Base-by-base conservation (phyloP, 1,140 invertebrate genomes). In the Charaxes varanes region DNA sequence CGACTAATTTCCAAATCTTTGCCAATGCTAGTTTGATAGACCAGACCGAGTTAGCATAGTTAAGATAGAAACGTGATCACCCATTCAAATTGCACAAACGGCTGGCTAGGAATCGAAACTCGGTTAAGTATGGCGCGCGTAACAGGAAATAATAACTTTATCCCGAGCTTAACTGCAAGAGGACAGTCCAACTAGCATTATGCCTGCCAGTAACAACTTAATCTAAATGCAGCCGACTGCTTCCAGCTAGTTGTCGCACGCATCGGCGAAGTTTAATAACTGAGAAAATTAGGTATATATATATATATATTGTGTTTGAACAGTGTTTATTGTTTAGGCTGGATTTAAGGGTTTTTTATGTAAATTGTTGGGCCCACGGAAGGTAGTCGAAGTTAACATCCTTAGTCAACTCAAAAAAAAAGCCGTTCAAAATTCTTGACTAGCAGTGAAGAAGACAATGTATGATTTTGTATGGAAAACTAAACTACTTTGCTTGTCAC, bases 91-190 rank as follows among this genome's bases (percentile, higher is more conserved):
- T 72, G 70, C 61, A 65, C 54, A 62, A 74, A 73, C 62, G 62
- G 53, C 47, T 67, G 57, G 62, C 50, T 68, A 64, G 50, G 51
- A 77, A 68, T 76, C 59, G 72, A 74, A 78, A 78, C 74, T 81
- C 62, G 58, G 67, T 58, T 77, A 69, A 79, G 72, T 74, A 69
- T 68, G 72, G 60, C 53, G 62, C 53, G 62, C 64, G 60, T 76
- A 76, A 65, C 72, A 73, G 68, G 78, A 79, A 79, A 78, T 78
- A 78, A 76, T 82, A 82, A 82, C 69, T 82, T 82, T 68, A 72
- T 79, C 64, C 59, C 56, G 31, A 63, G 66, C 62, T 76, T 66
- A 64, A 71, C 46, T 45, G 66, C 62, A 46, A 62, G 65, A 76
- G 62, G 64, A 76, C 62, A 56, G 74, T 67, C 72, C 64, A 62